phyloP scores from a whole-genome alignment of 2,888 invertebrate genomes.

The Tricholauxania praeusta region DNA sequence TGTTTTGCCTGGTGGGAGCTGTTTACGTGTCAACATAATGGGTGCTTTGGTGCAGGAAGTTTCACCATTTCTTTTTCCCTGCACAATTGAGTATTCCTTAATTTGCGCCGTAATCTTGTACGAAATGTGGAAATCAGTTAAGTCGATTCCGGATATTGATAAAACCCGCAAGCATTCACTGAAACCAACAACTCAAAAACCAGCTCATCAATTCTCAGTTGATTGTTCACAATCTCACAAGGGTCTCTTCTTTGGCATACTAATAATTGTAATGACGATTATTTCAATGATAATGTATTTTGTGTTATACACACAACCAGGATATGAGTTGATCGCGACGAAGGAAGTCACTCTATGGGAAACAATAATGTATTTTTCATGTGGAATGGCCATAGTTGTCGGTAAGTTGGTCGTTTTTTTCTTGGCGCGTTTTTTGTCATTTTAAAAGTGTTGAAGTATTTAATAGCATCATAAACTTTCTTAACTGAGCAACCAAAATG shows the following conservation, averaged over 20 bases:
- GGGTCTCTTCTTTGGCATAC: conserved; percentile 80
- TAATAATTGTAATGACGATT: conserved; percentile 84
- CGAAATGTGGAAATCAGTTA: conserved; percentile 91
- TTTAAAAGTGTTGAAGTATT: too few relatives aligned
- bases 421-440: too few relatives aligned
- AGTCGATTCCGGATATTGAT: conserved; percentile 71
- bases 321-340: conserved; percentile 75
- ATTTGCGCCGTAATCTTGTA: conserved; percentile 90
- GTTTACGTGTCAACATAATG: conserved; percentile 77
- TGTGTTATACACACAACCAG: conserved; percentile 78
- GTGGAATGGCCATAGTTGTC: conserved; percentile 73
- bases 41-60: conserved; percentile 77
- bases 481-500: too few relatives aligned
- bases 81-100: conserved; percentile 89
- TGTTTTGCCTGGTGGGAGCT: conserved; percentile 60
- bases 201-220: conserved; percentile 78
- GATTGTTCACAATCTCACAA: conserved; percentile 89
- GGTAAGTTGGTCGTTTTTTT: conserved; percentile 45
- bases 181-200: conserved; percentile 62
- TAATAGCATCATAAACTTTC: too few relatives aligned
- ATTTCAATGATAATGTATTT: conserved; percentile 92
- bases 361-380: conserved; percentile 77
- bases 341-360: conserved; percentile 84
- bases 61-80: conserved; percentile 88
- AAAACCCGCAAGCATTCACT: conserved; percentile 65